These are phyloP conservation scores for Peromyscus melanophrys DNA, from an alignment of 2,797 vertebrate species.

Conservation along the genomic window DNA sequence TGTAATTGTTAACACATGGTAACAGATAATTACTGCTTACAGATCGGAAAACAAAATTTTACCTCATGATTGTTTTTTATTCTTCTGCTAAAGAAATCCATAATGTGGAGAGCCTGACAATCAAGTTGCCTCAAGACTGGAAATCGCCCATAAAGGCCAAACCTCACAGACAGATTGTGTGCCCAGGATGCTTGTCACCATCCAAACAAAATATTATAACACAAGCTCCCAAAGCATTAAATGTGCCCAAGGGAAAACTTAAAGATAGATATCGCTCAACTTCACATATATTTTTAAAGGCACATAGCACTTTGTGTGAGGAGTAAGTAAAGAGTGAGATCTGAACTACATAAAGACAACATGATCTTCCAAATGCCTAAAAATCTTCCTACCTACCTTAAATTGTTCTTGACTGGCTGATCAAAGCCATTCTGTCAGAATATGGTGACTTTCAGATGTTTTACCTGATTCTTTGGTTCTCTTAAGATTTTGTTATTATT, in stretches of 20 bases:
- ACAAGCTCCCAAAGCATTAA: background rate
- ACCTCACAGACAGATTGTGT: background rate
- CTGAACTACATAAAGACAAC: background rate
- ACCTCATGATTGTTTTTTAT: background rate
- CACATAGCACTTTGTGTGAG: background rate
- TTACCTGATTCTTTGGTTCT: background rate
- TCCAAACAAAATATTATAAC: slow-evolving; percentile 51
- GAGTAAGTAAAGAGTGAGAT: background rate
- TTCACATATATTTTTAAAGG: background rate
- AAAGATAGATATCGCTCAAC: background rate
- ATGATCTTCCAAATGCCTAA: background rate
- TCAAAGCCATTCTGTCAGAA: background rate
- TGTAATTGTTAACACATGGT: background rate
- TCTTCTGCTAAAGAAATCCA: background rate
- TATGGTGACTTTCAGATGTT: background rate
- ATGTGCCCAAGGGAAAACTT: background rate
- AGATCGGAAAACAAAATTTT: background rate
- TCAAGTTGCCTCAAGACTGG: background rate
- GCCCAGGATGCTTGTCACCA: background rate
- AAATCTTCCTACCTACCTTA: background rate
- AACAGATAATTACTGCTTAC: background rate
- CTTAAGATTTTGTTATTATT: background rate
- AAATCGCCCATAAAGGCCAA: background rate
- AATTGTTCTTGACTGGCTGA: background rate
- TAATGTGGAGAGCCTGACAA: background rate